Percentiles rank a stretch among this genome's conserved stretches.
Conservation (phyloP, 2,113 vertebrate genomes). For the Paralichthys olivaceus region DNA sequence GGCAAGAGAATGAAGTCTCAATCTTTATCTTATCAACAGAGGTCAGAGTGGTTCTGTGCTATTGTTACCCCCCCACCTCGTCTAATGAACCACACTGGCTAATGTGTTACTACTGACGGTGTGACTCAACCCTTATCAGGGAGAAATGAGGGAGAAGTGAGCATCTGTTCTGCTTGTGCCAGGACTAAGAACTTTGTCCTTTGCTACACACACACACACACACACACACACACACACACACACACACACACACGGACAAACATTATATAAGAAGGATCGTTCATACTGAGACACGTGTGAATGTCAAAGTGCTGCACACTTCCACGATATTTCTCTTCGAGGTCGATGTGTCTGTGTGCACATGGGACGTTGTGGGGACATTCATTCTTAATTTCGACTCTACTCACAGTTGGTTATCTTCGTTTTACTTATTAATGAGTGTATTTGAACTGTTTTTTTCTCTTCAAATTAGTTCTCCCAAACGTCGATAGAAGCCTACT, state of each 20-base stretch:
- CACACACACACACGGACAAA: slow-evolving; percentile 13
- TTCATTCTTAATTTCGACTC: background rate
- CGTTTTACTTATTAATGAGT: background rate
- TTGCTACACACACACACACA: slow-evolving; percentile 18
- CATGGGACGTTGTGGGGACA: background rate
- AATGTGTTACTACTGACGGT: slow-evolving; percentile 29
- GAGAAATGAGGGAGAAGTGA: slow-evolving; percentile 7
- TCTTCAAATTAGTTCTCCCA: background rate
- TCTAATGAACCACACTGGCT: slow-evolving; percentile 11
- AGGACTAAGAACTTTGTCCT: slow-evolving; percentile 64
- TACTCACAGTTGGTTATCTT: background rate
- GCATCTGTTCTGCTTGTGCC: slow-evolving; percentile 23
- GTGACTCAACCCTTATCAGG: slow-evolving; percentile 5
- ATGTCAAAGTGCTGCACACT: background rate
- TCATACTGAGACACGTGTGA: slow-evolving; percentile 23
- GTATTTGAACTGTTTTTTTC: background rate
- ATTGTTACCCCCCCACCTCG: background rate
- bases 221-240: slow-evolving; percentile 6
- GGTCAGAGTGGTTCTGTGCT: background rate
- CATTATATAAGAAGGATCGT: slow-evolving; percentile 44
- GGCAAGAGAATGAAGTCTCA: background rate
- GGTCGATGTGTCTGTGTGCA: background rate
- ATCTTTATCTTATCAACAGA: background rate
- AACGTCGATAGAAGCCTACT: background rate
- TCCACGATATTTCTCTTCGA: background rate